Conservation (phyloP, 2,113 vertebrate genomes). For the Casuarius casuarius region DNA sequence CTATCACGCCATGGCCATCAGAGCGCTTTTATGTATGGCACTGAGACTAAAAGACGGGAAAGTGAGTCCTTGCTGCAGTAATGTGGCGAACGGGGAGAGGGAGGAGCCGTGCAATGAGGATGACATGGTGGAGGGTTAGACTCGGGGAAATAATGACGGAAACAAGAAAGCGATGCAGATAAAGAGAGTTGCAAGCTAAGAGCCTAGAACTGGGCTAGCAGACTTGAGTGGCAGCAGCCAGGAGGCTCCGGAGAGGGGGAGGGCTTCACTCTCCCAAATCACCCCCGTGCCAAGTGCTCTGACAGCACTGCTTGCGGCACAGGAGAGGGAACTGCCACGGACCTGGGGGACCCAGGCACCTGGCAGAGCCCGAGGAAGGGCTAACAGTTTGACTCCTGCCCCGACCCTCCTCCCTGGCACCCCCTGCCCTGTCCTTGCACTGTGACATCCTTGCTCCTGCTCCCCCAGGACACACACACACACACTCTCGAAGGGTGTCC, state of each 20-base stretch:
- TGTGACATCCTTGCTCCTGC: fast-evolving
- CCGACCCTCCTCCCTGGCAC: not conserved
- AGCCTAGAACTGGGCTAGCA: not conserved
- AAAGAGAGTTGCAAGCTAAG: not conserved
- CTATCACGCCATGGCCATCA: slow-evolving; percentile 44
- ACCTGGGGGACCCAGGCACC: not conserved
- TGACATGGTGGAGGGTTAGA: not conserved
- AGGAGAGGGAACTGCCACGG: fast-evolving
- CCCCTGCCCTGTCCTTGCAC: not conserved
- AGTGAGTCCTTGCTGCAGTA: slow-evolving; percentile 8
- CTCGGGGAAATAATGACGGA: not conserved
- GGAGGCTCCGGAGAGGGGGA: not conserved
- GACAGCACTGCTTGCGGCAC: fast-evolving
- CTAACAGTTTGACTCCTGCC: no score
- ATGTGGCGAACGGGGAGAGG: not conserved
- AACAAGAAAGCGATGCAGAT: slow-evolving; percentile 9
- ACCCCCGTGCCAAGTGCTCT: not conserved
- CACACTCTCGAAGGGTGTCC: not conserved
- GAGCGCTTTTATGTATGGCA: slow-evolving; percentile 25
- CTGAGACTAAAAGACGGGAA: slow-evolving; percentile 18
- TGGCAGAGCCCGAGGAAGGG: no score
- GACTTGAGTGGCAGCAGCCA: not conserved
- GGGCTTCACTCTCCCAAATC: fast-evolving
- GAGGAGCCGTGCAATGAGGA: slow-evolving; percentile 11
- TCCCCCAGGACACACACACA: not conserved